Conservation (phyloP, 2,888 invertebrate species). For the Hypercompe scribonia region DNA sequence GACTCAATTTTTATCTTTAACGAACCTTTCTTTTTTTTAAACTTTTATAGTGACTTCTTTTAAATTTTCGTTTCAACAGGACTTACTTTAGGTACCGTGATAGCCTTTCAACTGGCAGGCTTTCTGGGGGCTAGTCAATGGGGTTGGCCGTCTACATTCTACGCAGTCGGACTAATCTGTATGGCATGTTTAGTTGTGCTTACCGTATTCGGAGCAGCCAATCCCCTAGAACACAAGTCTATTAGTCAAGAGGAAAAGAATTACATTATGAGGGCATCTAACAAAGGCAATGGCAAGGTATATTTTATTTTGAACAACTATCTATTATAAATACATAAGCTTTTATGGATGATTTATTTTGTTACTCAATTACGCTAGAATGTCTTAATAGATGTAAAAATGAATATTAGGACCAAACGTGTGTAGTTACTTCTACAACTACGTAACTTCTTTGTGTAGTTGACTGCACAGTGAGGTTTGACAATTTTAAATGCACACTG, state of each 20-base stretch:
- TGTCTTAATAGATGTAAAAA: too few relatives aligned
- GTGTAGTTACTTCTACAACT: too few relatives aligned
- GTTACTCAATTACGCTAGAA: too few relatives aligned
- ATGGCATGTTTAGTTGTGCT: slow-evolving; percentile 79
- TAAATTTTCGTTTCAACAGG: slow-evolving; percentile 71
- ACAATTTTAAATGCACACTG: too few relatives aligned
- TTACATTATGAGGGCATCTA: slow-evolving; percentile 11
- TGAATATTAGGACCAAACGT: too few relatives aligned
- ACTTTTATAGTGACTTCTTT: neutral
- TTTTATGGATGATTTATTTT: too few relatives aligned
- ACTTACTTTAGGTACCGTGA: slow-evolving; percentile 88
- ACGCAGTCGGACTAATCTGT: slow-evolving; percentile 84
- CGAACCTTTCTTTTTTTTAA: too few relatives aligned
- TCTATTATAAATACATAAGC: too few relatives aligned
- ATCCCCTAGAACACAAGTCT: slow-evolving; percentile 74
- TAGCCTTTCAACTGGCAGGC: slow-evolving; percentile 88
- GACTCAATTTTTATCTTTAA: too few relatives aligned
- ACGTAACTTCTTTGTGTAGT: too few relatives aligned
- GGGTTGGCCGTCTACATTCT: slow-evolving; percentile 90
- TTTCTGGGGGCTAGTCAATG: slow-evolving; percentile 81
- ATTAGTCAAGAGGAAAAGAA: slow-evolving; percentile 63
- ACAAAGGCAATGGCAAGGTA: neutral
- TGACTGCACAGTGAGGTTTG: too few relatives aligned
- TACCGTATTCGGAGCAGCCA: slow-evolving; percentile 78
- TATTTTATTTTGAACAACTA: neutral